These are phyloP conservation scores for Alsophila aescularia DNA, from an alignment of 2,888 invertebrate species.

Conservation along the genomic window DNA sequence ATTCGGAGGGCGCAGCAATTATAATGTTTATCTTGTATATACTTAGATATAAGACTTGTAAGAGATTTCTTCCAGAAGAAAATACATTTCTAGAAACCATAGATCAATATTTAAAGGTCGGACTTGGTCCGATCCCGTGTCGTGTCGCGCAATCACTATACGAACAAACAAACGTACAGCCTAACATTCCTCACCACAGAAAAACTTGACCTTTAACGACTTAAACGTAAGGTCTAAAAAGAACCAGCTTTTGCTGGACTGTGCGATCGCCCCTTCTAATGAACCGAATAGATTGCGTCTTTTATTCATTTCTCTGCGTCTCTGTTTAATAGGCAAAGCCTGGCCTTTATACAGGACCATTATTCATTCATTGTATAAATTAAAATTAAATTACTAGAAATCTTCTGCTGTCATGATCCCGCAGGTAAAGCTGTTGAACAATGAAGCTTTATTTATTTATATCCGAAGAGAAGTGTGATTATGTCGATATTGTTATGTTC, in stretches of 20 bases:
- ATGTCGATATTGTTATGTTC: background rate
- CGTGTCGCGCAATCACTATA: conserved; percentile 19
- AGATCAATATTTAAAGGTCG: conserved; percentile 5
- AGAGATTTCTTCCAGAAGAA: background rate
- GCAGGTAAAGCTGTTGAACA: conserved; percentile 13
- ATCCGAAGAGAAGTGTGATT: background rate
- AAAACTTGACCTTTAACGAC: conserved; percentile 7
- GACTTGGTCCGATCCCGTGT: conserved; percentile 15
- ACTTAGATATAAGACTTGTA: too few species aligned
- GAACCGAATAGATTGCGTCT: conserved; percentile 47
- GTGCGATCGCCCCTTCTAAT: conserved; percentile 38
- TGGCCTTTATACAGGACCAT: conserved; percentile 41
- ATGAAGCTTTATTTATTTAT: conserved; percentile 10
- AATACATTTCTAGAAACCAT: background rate
- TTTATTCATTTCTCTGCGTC: conserved; percentile 45
- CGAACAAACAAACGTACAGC: conserved; percentile 24
- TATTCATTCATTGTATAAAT: conserved; percentile 45
- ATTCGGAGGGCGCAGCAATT: too few species aligned
- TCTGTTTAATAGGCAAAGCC: conserved; percentile 45
- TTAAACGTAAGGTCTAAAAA: background rate
- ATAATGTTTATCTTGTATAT: too few species aligned
- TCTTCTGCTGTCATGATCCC: conserved; percentile 36
- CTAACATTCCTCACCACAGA: background rate
- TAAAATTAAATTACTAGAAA: conserved; percentile 43
- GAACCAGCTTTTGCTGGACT: conserved; percentile 6